Evolutionary conservation across 2,888 invertebrate species (phyloP), one percentile per base, ranked within the genome.

Genomic region (Bellardia bayeri): DNA sequence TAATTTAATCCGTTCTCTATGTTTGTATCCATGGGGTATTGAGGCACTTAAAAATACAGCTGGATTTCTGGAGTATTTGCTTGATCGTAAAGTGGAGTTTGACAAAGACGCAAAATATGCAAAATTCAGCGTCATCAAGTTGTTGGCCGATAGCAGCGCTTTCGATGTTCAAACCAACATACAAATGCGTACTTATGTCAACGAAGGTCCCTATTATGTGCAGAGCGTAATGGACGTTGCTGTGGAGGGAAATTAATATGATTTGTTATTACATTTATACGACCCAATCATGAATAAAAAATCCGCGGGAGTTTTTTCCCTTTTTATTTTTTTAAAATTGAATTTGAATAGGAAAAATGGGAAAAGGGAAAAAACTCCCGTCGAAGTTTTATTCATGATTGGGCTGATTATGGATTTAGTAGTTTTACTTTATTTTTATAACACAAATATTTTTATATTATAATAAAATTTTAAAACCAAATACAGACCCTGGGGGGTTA

Each of bases 121-220:
- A 71, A 98, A 98, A 92, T 98, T 95, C 92, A 95, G 95, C 89
- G 94, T 98, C 6, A 95, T 98, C 14, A 95, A 95, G 90, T 94
- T 94, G 71, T 92, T 98, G 64, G 94, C 96, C 0, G 94, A 94
- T 51, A 94, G 95, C 64, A 92, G 94, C 64, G 94, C 95, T 81
- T 97, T 97, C 92, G 96, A 96, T 90, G 93, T 94, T 8, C 94
- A 94, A 75, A 95, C 95, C 16, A 94, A 95, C 84, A 92, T 95
- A n/a, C 95, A 95, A 91, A 93, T 98, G 30, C 95, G 95, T 88
- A 94, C 95, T 23, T 98, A 96, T 93, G 95, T 96, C 11, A 95
- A 95, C 63, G 96, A 98, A 91, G 98, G 98, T 0, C 96, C 97
- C 3, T 97, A 96, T 91, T 96, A 95, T 93, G 94, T 96, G n/a